Percentiles rank a stretch among this genome's conserved stretches.
Conservation (phyloP, 2,797 vertebrate species). For the Halcyon badia region DNA sequence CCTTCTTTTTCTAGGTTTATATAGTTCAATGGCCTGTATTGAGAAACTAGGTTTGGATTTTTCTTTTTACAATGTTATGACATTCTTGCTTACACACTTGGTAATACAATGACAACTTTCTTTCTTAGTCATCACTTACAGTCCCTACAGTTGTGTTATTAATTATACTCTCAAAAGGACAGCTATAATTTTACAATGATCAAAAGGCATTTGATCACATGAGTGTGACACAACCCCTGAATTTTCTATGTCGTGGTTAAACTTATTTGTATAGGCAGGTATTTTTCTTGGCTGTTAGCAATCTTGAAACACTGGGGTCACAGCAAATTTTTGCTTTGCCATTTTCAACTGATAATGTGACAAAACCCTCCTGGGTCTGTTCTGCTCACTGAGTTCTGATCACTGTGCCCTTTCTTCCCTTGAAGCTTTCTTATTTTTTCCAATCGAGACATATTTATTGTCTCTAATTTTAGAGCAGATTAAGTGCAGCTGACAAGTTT, state of each 20-base stretch:
- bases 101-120: background rate
- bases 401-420: slow-evolving; percentile 43
- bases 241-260: background rate
- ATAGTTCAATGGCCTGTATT: background rate
- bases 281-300: slow-evolving; percentile 30
- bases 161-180: background rate
- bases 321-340: slow-evolving; percentile 42
- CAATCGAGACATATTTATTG: slow-evolving; percentile 2
- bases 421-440: background rate
- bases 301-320: slow-evolving; percentile 14
- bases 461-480: background rate
- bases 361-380: slow-evolving; percentile 67
- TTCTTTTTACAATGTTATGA: background rate
- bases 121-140: background rate
- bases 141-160: background rate
- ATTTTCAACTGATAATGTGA: slow-evolving; percentile 56
- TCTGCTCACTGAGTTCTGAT: slow-evolving; percentile 51
- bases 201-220: background rate
- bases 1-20: background rate
- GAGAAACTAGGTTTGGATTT: background rate
- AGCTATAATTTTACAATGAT: background rate
- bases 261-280: slow-evolving; percentile 32
- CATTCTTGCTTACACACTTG: background rate
- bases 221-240: background rate
- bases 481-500: background rate